Evolutionary conservation across 2,888 invertebrate genomes (phyloP).

Genomic region (Oxyteleia sp.): DNA sequence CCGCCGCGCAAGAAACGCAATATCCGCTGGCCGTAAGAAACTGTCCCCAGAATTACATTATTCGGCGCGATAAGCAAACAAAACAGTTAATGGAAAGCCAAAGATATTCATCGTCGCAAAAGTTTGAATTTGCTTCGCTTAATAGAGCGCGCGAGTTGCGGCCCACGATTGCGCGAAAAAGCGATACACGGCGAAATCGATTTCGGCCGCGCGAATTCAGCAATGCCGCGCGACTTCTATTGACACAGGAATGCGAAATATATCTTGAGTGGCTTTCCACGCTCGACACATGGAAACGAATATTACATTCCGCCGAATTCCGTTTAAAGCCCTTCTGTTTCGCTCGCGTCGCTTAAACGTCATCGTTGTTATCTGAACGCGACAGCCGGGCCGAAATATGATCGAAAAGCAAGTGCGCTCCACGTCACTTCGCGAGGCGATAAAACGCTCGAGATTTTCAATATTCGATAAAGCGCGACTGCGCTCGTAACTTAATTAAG

Average conservation of each 20-base stretch:
- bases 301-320: conserved; percentile 44
- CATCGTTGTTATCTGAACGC: conserved; percentile 57
- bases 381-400: conserved; percentile 45
- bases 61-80: conserved; percentile 61
- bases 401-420: conserved; percentile 43
- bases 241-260: conserved; percentile 61
- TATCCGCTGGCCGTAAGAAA: conserved; percentile 41
- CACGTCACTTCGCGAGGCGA: conserved; percentile 26
- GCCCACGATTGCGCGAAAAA: conserved; percentile 47
- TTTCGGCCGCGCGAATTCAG: conserved; percentile 52
- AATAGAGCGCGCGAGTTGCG: conserved; percentile 31
- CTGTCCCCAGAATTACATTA: conserved; percentile 42
- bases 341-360: conserved; percentile 52
- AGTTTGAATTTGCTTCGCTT: conserved; percentile 51
- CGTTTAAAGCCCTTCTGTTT: conserved; percentile 29
- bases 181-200: conserved; percentile 60
- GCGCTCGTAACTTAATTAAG: conserved; percentile 27
- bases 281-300: conserved; percentile 41
- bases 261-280: conserved; percentile 68
- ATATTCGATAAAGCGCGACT: conserved; percentile 36
- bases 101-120: conserved; percentile 62
- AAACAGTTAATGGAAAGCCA: conserved; percentile 64
- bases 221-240: conserved; percentile 45
- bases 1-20: conserved; percentile 48
- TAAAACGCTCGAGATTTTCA: conserved; percentile 52